phyloP scores from a whole-genome alignment of 2,113 vertebrate genomes.

The Malurus elegans region DNA sequence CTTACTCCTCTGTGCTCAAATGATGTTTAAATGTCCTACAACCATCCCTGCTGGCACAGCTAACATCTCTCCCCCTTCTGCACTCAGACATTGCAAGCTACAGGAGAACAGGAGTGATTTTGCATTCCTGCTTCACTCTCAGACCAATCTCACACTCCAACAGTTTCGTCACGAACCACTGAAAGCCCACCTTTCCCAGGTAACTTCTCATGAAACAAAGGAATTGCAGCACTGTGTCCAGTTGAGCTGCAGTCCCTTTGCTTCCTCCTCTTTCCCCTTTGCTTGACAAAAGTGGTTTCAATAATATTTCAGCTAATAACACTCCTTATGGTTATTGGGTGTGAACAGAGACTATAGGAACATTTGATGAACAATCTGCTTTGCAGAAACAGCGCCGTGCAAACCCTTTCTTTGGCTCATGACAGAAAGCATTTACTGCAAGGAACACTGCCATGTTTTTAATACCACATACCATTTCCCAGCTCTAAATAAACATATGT shows the following conservation, averaged over 20 bases:
- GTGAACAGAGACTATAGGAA: background rate
- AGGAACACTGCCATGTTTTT: background rate
- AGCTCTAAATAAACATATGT: background rate
- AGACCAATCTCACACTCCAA: background rate
- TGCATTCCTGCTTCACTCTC: background rate
- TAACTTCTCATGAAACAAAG: background rate
- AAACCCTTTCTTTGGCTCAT: background rate
- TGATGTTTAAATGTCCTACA: background rate
- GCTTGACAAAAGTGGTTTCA: background rate
- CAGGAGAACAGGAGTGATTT: background rate
- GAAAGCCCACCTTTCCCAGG: background rate
- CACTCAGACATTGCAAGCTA: background rate
- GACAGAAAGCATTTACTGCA: background rate
- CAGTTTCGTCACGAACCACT: background rate
- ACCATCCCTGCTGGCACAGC: background rate
- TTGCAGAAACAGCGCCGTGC: background rate
- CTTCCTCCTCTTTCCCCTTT: background rate
- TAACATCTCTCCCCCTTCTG: background rate
- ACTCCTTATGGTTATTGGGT: background rate
- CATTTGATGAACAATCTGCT: background rate
- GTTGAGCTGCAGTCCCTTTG: background rate
- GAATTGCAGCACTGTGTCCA: background rate
- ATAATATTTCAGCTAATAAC: background rate
- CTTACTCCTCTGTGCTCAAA: background rate
- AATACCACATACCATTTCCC: background rate